Percentiles rank a stretch among this genome's conserved stretches.
Evolutionary conservation across 2,797 vertebrate genomes (phyloP).

Genomic region (Calcarius lapponicus): DNA sequence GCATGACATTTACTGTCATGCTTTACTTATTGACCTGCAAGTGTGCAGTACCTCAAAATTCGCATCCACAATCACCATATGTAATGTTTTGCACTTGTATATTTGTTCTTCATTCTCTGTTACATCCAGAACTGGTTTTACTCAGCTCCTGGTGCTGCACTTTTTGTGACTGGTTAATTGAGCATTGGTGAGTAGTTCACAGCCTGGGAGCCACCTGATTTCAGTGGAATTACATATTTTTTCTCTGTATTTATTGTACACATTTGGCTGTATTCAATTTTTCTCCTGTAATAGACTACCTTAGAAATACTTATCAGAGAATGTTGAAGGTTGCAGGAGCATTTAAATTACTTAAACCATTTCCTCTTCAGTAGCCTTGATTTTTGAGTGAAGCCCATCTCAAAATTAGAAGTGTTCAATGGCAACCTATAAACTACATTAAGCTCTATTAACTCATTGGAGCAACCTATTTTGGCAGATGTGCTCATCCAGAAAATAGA

Average conservation of each 20-base stretch:
- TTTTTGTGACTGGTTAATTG: not conserved
- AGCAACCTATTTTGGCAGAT: slow-evolving; percentile 25
- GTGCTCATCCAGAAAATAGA: slow-evolving; percentile 46
- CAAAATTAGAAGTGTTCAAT: slow-evolving; percentile 4
- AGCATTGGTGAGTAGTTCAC: not conserved
- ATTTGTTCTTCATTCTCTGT: not conserved
- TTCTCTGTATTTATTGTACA: not conserved
- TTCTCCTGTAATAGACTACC: not conserved
- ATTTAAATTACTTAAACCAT: not conserved
- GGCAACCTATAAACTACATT: not conserved
- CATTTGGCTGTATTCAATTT: not conserved
- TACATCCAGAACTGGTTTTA: not conserved
- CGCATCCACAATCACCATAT: not conserved
- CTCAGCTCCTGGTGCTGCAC: not conserved
- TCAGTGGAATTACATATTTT: not conserved
- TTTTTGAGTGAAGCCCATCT: slow-evolving; percentile 14
- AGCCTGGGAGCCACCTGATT: not conserved
- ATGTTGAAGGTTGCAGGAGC: not conserved
- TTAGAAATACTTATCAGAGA: not conserved
- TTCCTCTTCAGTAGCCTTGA: not conserved
- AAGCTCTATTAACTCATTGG: not conserved
- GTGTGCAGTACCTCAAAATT: not conserved
- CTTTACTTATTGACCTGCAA: not conserved
- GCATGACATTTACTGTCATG: not conserved
- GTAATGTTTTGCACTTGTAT: not conserved